A percentile compares a stretch with the other conserved stretches of the same genome.
These are phyloP conservation scores for Drosophila repletoides DNA, from an alignment of 1,140 invertebrate genomes.

Conservation along the genomic window DNA sequence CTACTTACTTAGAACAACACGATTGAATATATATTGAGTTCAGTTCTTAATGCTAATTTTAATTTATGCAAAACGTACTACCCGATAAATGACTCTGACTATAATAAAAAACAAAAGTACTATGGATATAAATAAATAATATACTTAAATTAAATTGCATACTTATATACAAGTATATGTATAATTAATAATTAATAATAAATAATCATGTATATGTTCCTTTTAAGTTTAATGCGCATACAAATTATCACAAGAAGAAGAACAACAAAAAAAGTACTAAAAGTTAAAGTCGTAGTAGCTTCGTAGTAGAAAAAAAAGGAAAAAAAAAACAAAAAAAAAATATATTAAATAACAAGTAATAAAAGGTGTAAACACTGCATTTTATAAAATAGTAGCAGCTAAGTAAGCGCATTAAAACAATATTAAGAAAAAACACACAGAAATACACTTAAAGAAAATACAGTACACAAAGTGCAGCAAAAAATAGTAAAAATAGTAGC, in stretches of 20 bases:
- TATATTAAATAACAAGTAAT: constrained; percentile 23
- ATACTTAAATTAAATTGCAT: no score
- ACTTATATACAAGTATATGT: constrained; percentile 41
- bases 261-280: constrained; percentile 52
- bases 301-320: constrained; percentile 59
- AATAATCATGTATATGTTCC: constrained; percentile 81
- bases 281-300: constrained; percentile 66
- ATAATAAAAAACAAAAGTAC: constrained; percentile 71
- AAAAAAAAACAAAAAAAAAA: constrained; percentile 28
- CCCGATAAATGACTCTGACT: constrained; percentile 76
- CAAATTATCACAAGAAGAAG: constrained; percentile 48
- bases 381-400: constrained; percentile 53
- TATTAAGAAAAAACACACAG: constrained; percentile 26
- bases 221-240: constrained; percentile 79
- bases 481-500: constrained; percentile 63
- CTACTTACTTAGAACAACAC: constrained; percentile 54
- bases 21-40: constrained; percentile 55
- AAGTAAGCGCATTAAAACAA: constrained; percentile 57
- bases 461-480: constrained; percentile 25
- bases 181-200: constrained; percentile 69
- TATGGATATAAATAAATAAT: constrained; percentile 64
- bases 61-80: constrained; percentile 62
- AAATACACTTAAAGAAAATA: constrained; percentile 18
- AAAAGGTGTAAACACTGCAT: constrained; percentile 48
- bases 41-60: constrained; percentile 67